phyloP scores from a whole-genome alignment of 2,113 vertebrate species.

The Morone chrysops region DNA sequence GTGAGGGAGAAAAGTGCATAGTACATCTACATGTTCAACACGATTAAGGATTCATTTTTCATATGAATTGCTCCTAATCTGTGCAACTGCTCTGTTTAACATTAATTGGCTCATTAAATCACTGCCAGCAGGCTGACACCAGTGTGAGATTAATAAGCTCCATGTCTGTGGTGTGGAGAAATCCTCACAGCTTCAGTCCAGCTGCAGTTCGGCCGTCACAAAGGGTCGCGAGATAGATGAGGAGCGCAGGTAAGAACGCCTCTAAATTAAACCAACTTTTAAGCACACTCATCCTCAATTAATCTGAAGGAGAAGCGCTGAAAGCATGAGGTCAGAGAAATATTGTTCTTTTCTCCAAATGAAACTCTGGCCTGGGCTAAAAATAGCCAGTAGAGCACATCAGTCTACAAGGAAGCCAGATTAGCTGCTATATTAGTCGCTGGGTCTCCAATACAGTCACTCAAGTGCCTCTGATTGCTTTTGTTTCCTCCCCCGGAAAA shows the following conservation, averaged over 20 bases:
- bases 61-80: slow-evolving; percentile 66
- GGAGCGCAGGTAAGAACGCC: slow-evolving; percentile 9
- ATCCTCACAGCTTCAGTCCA: slow-evolving; percentile 13
- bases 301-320: slow-evolving; percentile 10
- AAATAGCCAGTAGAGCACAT: slow-evolving; percentile 47
- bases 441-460: slow-evolving; percentile 42
- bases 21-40: slow-evolving; percentile 34
- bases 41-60: slow-evolving; percentile 56
- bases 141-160: slow-evolving; percentile 60
- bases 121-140: slow-evolving; percentile 55
- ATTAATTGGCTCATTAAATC: slow-evolving; percentile 77
- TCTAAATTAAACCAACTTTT: slow-evolving; percentile 26
- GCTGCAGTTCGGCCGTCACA: background rate
- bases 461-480: slow-evolving; percentile 52
- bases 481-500: slow-evolving; percentile 51
- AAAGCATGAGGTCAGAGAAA: slow-evolving; percentile 32
- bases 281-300: slow-evolving; percentile 14
- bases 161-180: slow-evolving; percentile 26
- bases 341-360: slow-evolving; percentile 32
- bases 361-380: slow-evolving; percentile 39
- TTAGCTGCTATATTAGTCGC: slow-evolving; percentile 63
- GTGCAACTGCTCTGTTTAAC: slow-evolving; percentile 52
- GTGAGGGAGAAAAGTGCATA: background rate
- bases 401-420: slow-evolving; percentile 44
- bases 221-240: slow-evolving; percentile 7